Evolutionary conservation across 2,888 invertebrate genomes (phyloP), one percentile per base, ranked within the genome.

Genomic region (Chesias legatella): DNA sequence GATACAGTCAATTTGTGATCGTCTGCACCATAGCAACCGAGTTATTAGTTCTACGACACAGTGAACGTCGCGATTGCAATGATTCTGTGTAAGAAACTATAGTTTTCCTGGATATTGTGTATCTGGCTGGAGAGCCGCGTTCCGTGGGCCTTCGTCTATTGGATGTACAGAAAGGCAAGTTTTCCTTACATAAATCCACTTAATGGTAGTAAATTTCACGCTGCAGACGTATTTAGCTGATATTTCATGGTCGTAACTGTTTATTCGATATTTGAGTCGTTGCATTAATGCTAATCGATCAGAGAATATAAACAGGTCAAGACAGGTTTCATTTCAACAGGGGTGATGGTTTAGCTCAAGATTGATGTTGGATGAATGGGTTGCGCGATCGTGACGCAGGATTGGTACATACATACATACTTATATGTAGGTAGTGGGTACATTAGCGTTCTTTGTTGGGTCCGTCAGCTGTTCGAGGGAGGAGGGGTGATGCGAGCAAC

Each of bases 161-260:
- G 86, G 88, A 88, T 88, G 86, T 79, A 72, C 76, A 83, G 67
- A 80, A 83, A 86, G 86, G 86, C 83, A 83, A 88, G 88, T 86
- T 75, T 67, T 67, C 73, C 77, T 74, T 78, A 72, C 73, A 68
- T 73, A 68, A 68, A n/a, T n/a, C n/a, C n/a, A n/a, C n/a, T n/a
- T 64, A 65, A 60, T 49, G 45, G 54, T 53, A 58, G 70, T 70
- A 70, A 71, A 63, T 73, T 66, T 71, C 62, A 61, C 66, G 51
- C n/a, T 44, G 56, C 38, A 30, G 1, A 6, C 20, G 21, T 7
- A 8, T 6, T 2, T 28, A 27, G 6, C 6, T 25, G 35, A 38
- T 34, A 30, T 43, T 50, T 76, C 77, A 74, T 69, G 75, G 75
- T 73, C 75, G 73, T 60, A 51, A 40, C 46, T 70, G 69, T 72